Percentiles rank a stretch among this genome's conserved stretches.
Conservation (phyloP, 2,113 vertebrate genomes). For the Centropus unirufus region DNA sequence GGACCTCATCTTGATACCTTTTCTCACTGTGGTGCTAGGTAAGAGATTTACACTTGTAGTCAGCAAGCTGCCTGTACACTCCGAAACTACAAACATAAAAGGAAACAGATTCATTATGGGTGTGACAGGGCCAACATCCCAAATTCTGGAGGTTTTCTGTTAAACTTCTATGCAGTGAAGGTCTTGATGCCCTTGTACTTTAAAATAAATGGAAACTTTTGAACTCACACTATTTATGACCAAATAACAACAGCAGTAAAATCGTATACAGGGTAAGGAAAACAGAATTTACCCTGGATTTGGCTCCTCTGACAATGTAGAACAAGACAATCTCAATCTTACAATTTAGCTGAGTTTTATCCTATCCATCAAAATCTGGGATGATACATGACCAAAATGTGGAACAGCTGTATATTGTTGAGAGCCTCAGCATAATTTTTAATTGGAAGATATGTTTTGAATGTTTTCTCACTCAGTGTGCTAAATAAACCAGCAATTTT, state of each 20-base stretch:
- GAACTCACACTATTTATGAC: background rate
- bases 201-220: background rate
- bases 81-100: background rate
- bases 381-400: slow-evolving; percentile 1
- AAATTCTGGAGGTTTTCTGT: slow-evolving; percentile 15
- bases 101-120: background rate
- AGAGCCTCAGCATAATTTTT: slow-evolving; percentile 24
- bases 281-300: background rate
- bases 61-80: slow-evolving; percentile 10
- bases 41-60: background rate
- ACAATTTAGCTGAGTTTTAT: background rate
- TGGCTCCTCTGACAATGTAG: background rate
- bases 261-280: background rate
- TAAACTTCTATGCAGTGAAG: slow-evolving; percentile 11
- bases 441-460: slow-evolving; percentile 37
- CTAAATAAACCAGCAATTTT: slow-evolving; percentile 25
- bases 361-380: slow-evolving; percentile 1
- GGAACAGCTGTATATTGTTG: slow-evolving; percentile 26
- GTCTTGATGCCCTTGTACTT: background rate
- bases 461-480: slow-evolving; percentile 12
- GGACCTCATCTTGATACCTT: background rate
- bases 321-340: background rate
- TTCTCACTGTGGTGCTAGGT: background rate
- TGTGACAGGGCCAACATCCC: slow-evolving; percentile 15
- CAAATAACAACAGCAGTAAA: background rate